These are phyloP conservation scores for Brachyrhaphis roseni DNA, from an alignment of 2,797 vertebrate genomes.

Conservation along the genomic window DNA sequence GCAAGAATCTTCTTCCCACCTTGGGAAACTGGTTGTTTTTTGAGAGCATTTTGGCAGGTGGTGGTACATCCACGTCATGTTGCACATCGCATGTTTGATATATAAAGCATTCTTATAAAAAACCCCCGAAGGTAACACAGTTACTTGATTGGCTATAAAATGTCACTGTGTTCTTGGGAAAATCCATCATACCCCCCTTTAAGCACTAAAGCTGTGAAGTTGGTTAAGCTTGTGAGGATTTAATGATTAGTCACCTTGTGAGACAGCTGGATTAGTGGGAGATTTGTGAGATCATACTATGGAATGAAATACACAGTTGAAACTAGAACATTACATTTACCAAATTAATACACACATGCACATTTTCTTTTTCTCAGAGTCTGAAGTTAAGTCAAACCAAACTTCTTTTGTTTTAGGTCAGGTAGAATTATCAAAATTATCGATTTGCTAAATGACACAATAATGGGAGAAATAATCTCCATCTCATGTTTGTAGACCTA, in stretches of 20 bases:
- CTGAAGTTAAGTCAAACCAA: not conserved
- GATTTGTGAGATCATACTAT: not conserved
- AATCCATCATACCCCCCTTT: no score
- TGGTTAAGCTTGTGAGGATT: not conserved
- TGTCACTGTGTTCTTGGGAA: no score
- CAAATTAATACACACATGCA: not conserved
- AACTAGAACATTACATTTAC: not conserved
- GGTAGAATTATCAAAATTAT: not conserved
- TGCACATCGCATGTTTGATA: no score
- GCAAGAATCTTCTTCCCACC: not conserved
- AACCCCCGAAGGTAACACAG: not conserved
- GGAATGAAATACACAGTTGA: not conserved
- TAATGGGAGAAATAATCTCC: not conserved
- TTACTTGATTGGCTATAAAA: no score
- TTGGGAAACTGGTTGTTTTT: not conserved
- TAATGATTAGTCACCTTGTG: constrained; percentile 1
- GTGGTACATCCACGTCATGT: not conserved
- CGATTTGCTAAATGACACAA: not conserved
- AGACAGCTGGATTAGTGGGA: constrained; percentile 1
- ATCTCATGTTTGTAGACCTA: not conserved
- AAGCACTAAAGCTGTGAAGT: not conserved
- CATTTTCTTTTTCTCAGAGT: not conserved
- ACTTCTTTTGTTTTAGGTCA: not conserved
- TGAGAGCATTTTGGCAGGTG: not conserved
- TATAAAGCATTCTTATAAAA: not conserved